phyloP scores from a whole-genome alignment of 1,140 invertebrate species.

The Mya arenaria region DNA sequence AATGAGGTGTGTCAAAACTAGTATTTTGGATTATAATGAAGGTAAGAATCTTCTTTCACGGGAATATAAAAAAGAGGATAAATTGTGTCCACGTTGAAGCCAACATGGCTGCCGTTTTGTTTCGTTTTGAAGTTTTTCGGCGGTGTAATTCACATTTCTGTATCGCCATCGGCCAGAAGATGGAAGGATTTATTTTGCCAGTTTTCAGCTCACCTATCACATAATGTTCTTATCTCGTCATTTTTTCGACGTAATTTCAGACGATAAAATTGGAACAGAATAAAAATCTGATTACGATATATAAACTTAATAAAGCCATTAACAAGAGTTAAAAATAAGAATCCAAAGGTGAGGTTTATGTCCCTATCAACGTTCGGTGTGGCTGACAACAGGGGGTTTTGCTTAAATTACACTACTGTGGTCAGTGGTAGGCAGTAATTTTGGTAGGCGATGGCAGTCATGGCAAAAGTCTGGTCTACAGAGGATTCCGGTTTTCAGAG shows the following conservation, averaged over 20 bases:
- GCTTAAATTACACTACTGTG: no score
- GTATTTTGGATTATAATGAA: conserved; percentile 46
- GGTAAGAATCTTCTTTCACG: conserved; percentile 42
- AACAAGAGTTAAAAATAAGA: background rate
- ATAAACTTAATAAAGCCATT: no score
- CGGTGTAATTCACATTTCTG: conserved; percentile 35
- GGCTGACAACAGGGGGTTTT: no score
- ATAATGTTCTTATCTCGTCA: conserved; percentile 29
- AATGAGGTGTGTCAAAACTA: conserved; percentile 47
- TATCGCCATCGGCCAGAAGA: conserved; percentile 39
- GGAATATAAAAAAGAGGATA: conserved; percentile 35
- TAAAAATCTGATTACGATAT: conserved; percentile 24
- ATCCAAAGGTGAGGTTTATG: no score
- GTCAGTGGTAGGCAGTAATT: no score
- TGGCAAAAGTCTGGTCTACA: no score
- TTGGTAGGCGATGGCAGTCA: no score
- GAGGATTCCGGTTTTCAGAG: no score
- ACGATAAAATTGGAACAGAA: conserved; percentile 1
- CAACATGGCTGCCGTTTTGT: conserved; percentile 41
- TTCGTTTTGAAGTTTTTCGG: conserved; percentile 40
- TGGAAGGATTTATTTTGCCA: conserved; percentile 43
- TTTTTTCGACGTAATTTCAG: conserved; percentile 33
- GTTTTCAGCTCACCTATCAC: conserved; percentile 35
- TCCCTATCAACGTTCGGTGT: no score
- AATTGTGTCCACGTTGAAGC: conserved; percentile 38